Conservation (phyloP, 1,140 invertebrate genomes). For the Vanessa tameamea region DNA sequence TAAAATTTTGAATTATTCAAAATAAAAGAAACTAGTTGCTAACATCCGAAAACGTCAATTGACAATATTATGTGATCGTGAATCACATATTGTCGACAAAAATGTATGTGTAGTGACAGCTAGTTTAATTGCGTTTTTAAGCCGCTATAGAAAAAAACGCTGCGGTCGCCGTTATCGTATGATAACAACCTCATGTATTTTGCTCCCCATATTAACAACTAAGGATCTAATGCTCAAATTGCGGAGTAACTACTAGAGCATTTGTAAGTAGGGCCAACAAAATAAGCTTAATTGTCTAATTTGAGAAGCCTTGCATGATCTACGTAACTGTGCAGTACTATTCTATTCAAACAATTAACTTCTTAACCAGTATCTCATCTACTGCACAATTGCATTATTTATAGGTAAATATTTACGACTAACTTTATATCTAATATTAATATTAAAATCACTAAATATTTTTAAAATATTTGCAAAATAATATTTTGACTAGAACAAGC, state of each 20-base stretch:
- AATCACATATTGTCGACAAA: not conserved
- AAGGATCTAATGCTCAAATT: constrained; percentile 70
- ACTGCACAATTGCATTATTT: constrained; percentile 20
- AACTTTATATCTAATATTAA: constrained; percentile 8
- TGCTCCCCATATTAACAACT: constrained; percentile 58
- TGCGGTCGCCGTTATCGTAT: not conserved
- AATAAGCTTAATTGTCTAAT: constrained; percentile 61
- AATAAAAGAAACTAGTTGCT: not conserved
- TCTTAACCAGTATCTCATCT: constrained; percentile 2
- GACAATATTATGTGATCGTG: not conserved
- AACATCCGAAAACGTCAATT: not conserved
- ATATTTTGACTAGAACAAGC: constrained; percentile 23
- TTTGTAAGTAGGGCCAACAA: constrained; percentile 51
- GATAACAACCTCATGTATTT: constrained; percentile 25
- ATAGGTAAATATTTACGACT: constrained; percentile 3
- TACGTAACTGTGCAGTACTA: constrained; percentile 41
- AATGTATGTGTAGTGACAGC: not conserved
- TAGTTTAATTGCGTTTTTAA: not conserved
- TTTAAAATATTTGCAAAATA: constrained; percentile 18
- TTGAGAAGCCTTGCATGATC: constrained; percentile 62
- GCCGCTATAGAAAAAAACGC: not conserved
- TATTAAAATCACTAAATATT: constrained; percentile 8
- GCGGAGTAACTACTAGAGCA: constrained; percentile 48
- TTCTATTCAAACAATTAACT: constrained; percentile 26
- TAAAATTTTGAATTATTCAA: constrained; percentile 5